Percentiles rank a stretch among this genome's conserved stretches.
Evolutionary conservation across 2,797 vertebrate genomes (phyloP).

Genomic region (Poliocrania exsul): DNA sequence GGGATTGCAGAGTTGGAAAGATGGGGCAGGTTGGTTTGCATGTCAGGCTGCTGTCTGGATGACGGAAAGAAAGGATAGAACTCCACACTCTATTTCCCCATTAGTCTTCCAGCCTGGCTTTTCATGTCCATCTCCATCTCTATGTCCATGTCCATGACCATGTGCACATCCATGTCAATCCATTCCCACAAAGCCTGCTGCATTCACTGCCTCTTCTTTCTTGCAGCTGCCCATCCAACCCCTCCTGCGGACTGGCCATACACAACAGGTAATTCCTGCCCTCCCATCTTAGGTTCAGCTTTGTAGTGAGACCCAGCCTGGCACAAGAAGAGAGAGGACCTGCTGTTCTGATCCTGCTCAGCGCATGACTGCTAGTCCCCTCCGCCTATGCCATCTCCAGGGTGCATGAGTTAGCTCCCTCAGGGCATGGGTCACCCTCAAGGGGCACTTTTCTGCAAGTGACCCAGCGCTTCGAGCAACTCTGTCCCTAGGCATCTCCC

Average conservation of each 20-base stretch:
- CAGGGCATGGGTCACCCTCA: not conserved
- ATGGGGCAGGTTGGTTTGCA: not conserved
- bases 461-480: not conserved
- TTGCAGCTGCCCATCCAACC: not conserved
- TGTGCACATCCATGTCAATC: not conserved
- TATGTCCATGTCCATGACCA: too few relatives aligned
- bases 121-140: not conserved
- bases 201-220: not conserved
- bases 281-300: not conserved
- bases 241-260: fast-evolving
- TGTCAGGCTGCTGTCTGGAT: fast-evolving
- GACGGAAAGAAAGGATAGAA: not conserved
- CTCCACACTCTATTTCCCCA: not conserved
- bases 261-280: not conserved
- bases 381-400: not conserved
- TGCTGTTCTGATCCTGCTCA: not conserved
- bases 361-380: too few relatives aligned
- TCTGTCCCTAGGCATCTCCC: not conserved
- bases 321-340: fast-evolving
- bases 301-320: not conserved
- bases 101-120: not conserved
- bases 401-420: not conserved
- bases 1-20: too few relatives aligned
- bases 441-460: not conserved
- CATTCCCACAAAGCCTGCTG: not conserved